These are phyloP conservation scores for Eupristina koningsbergeri DNA, from an alignment of 1,140 invertebrate genomes.

Conservation along the genomic window DNA sequence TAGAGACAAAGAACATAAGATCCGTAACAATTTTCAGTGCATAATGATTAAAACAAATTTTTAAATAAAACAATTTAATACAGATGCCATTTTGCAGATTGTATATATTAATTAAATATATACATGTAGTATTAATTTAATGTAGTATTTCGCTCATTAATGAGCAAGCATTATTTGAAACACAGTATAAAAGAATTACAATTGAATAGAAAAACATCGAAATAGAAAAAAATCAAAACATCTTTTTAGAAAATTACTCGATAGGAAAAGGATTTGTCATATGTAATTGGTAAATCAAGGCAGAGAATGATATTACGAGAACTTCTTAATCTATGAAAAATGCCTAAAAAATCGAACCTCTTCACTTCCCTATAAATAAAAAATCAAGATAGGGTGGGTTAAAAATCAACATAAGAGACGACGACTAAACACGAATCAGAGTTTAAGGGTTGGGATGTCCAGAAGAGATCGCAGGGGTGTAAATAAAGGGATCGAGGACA, in stretches of 20 bases:
- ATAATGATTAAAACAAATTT: too few species aligned
- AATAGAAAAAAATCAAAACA: not conserved
- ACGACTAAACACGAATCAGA: not conserved
- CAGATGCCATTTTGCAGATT: too few species aligned
- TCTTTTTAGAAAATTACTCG: not conserved
- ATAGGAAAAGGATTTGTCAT: not conserved
- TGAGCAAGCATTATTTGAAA: too few species aligned
- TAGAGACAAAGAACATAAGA: too few species aligned
- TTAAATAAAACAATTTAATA: too few species aligned
- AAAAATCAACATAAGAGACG: not conserved
- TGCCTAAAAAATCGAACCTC: not conserved
- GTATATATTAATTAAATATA: too few species aligned
- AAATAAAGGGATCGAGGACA: not conserved
- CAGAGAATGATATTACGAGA: not conserved
- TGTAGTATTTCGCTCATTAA: too few species aligned
- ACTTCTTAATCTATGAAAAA: not conserved
- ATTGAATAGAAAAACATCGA: too few species aligned
- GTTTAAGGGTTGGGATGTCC: not conserved
- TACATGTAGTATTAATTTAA: too few species aligned
- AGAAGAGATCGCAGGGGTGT: too few species aligned
- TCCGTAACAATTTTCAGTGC: too few species aligned
- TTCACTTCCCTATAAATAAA: not conserved
- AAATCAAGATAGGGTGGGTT: not conserved
- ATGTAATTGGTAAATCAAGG: not conserved
- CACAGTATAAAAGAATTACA: too few species aligned